Base-by-base conservation (phyloP, 2,113 vertebrate genomes). In the Otus sunia region DNA sequence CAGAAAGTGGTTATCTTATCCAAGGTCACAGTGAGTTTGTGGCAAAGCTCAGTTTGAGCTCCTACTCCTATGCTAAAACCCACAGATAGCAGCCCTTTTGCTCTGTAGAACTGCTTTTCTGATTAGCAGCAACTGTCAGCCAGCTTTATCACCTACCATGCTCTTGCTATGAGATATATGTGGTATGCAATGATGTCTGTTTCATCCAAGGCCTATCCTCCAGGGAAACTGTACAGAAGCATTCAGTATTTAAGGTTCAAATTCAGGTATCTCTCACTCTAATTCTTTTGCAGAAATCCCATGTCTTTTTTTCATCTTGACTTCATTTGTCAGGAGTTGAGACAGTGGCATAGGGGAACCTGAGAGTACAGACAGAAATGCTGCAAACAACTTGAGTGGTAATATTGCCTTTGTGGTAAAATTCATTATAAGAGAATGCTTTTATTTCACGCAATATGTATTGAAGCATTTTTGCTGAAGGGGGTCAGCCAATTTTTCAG, bases 111-210 rank as follows among this genome's bases (percentile, higher is more conserved):
- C 69, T 58, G 29, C 23, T 79, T 87, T 91, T 85, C 91, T 75
- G 96, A 96, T 97, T 94, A 97, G 81, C 80, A 94, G 84, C 52
- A 96, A 94, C 88, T 47, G 89, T 88, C 80, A 85, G 49, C 17
- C 55, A 37, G 62, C 80, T 90, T 94, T 95, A 95, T 96, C 97
- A 69, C 45, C 32, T 34, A 63, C 72, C 64, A 1, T 75, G 56
- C n/a, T 58, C 49, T 39, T 58, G 29, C 66, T 47, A 10, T 29
- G 50, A 47, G 89, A 88, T 39, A 27, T 66, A 45, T 21, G 37
- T 25, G 50, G 32, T 34, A 43, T 50, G 26, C 32, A 74, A 59
- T 58, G 32, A 66, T 26, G 23, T 30, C 47, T 34, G 5, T n/a
- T 84, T 72, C 36, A 74, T 71, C 26, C 76, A 80, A 74, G 34